phyloP scores from a whole-genome alignment of 2,888 invertebrate species.

The Blastobasis adustella region DNA sequence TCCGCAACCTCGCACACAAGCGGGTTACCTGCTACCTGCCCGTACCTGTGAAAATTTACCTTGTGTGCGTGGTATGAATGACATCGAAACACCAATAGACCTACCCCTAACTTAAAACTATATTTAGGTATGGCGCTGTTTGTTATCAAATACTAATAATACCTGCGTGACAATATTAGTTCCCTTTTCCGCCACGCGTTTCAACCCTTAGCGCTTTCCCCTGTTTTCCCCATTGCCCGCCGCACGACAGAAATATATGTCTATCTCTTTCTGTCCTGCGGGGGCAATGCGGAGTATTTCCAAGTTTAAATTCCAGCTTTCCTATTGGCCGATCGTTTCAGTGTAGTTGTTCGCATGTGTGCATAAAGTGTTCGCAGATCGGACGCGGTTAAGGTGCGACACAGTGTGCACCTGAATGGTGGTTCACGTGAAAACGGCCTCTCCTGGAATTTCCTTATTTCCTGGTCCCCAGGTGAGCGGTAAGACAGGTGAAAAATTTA shows the following conservation, averaged over 20 bases:
- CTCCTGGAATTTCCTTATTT: constrained; percentile 36
- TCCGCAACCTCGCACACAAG: constrained; percentile 25
- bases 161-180: too few species aligned
- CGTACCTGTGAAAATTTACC: background rate
- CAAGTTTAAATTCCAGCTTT: background rate
- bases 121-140: too few species aligned
- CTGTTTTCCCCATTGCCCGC: too few species aligned
- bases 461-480: constrained; percentile 62
- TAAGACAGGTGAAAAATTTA: constrained; percentile 65
- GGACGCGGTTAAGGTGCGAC: too few species aligned
- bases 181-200: too few species aligned
- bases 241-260: background rate
- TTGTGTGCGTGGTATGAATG: background rate
- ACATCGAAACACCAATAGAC: too few species aligned
- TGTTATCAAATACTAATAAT: too few species aligned
- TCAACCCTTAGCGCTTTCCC: too few species aligned
- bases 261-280: background rate
- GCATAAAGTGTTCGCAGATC: background rate
- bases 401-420: constrained; percentile 31
- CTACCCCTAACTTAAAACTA: too few species aligned
- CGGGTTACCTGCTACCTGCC: background rate
- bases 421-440: constrained; percentile 36
- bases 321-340: background rate
- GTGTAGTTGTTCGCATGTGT: background rate
- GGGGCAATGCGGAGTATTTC: constrained; percentile 6